These are phyloP conservation scores for Heterohyrax brucei DNA, from an alignment of 2,797 vertebrate species.

Conservation along the genomic window DNA sequence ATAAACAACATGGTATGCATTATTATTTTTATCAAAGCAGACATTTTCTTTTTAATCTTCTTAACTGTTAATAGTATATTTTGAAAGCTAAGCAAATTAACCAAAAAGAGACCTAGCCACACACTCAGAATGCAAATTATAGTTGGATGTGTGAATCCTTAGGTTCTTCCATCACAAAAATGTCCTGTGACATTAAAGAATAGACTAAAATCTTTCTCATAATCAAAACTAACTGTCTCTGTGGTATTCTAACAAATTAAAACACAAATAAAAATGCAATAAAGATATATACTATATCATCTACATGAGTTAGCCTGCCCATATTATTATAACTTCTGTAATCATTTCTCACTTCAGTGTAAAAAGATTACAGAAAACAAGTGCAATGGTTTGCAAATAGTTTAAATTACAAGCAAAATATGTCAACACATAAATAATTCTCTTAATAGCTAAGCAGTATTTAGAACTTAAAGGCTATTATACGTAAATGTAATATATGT, in stretches of 20 bases:
- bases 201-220: neutral
- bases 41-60: neutral
- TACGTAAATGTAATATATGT: neutral
- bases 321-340: neutral
- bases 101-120: neutral
- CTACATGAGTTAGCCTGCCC: neutral
- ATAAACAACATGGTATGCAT: neutral
- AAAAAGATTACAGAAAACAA: neutral
- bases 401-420: neutral
- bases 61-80: neutral
- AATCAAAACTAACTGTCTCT: constrained; percentile 1
- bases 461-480: neutral
- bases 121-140: neutral
- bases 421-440: neutral
- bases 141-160: neutral
- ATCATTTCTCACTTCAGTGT: neutral
- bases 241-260: constrained; percentile 6
- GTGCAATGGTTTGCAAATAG: neutral
- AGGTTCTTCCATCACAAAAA: neutral
- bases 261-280: neutral
- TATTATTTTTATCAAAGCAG: neutral
- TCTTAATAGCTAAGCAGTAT: neutral
- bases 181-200: neutral
- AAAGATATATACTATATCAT: neutral
- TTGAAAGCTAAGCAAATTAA: neutral